Evolutionary conservation across 2,888 invertebrate genomes (phyloP).

Genomic region (Macrophya alboannulata): DNA sequence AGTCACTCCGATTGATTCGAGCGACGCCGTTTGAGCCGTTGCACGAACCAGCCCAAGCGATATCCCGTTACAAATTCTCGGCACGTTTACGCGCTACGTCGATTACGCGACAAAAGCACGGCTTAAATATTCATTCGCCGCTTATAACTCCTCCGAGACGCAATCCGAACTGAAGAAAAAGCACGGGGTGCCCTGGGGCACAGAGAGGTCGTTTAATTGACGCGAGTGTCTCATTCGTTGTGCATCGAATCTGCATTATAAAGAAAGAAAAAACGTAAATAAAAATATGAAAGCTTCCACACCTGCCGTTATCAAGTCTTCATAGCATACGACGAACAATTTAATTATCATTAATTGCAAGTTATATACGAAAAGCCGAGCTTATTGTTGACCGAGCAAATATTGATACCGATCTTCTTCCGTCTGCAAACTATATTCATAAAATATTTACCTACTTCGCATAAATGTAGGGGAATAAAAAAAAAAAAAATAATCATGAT

Average conservation of each 20-base stretch:
- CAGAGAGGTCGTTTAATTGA: slow-evolving; percentile 8
- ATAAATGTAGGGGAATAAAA: neutral
- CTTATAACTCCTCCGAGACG: slow-evolving; percentile 44
- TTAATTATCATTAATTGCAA: neutral
- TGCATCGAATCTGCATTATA: neutral
- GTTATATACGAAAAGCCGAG: neutral
- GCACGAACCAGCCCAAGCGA: slow-evolving; percentile 43
- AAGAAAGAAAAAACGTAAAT: neutral
- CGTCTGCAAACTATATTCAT: neutral
- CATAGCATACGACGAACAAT: neutral
- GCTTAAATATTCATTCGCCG: slow-evolving; percentile 53
- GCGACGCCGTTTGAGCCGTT: slow-evolving; percentile 32
- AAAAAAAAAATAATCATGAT: neutral
- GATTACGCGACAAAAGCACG: slow-evolving; percentile 52
- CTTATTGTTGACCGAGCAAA: neutral
- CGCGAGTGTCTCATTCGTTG: neutral
- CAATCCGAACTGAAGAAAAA: slow-evolving; percentile 24
- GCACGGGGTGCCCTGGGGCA: neutral
- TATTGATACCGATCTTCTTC: slow-evolving; percentile 5
- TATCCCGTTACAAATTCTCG: slow-evolving; percentile 46
- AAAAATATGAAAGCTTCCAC: neutral
- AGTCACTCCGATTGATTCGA: slow-evolving; percentile 52
- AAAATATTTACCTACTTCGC: neutral
- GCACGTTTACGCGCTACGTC: slow-evolving; percentile 48
- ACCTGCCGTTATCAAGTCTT: neutral